A percentile compares a stretch with the other conserved stretches of the same genome.
These are phyloP conservation scores for Matsumurasca onukii DNA, from an alignment of 1,140 invertebrate species.

Conservation along the genomic window DNA sequence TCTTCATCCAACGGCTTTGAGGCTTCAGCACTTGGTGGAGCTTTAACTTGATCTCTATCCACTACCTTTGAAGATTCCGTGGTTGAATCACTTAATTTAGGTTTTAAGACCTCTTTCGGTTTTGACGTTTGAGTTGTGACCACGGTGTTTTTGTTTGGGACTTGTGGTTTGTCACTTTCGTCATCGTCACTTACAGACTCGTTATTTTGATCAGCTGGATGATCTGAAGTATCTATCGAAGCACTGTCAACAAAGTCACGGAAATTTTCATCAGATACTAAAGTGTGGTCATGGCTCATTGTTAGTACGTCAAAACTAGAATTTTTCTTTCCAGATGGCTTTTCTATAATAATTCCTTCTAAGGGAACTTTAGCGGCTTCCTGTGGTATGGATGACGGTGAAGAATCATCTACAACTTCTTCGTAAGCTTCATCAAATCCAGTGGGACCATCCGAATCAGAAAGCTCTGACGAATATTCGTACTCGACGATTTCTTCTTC, in stretches of 20 bases:
- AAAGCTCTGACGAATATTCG: background rate
- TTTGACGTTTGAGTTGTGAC: too few species aligned
- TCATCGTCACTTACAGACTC: slow-evolving; percentile 15
- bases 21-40: slow-evolving; percentile 43
- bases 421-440: background rate
- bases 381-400: background rate
- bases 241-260: slow-evolving; percentile 37
- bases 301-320: slow-evolving; percentile 38
- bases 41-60: slow-evolving; percentile 45
- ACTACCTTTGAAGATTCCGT: background rate
- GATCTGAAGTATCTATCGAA: slow-evolving; percentile 34
- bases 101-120: slow-evolving; percentile 39
- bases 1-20: slow-evolving; percentile 43
- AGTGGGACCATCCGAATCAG: background rate
- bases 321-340: slow-evolving; percentile 8
- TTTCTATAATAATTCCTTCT: background rate
- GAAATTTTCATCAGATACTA: slow-evolving; percentile 38
- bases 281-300: slow-evolving; percentile 37
- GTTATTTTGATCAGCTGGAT: slow-evolving; percentile 26
- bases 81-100: background rate
- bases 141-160: slow-evolving; percentile 48
- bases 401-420: background rate
- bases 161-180: slow-evolving; percentile 36
- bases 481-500: slow-evolving; percentile 10
- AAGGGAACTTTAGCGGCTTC: background rate